Evolutionary conservation across 2,888 invertebrate species (phyloP).

Genomic region (Eilema griseolum): DNA sequence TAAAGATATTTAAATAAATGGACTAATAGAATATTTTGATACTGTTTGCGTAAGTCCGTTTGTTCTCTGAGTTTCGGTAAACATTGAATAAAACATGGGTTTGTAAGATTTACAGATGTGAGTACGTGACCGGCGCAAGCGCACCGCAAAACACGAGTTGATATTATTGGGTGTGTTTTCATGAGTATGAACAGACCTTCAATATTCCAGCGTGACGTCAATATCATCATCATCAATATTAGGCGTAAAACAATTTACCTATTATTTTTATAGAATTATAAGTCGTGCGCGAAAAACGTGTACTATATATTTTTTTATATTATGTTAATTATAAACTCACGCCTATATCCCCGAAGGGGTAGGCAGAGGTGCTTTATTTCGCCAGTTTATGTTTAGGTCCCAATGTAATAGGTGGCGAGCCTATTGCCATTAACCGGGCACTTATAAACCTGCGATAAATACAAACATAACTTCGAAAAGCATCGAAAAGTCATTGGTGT

Average conservation of each 20-base stretch:
- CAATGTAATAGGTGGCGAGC: too few relatives aligned
- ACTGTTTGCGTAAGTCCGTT: slow-evolving; percentile 36
- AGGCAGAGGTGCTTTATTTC: too few relatives aligned
- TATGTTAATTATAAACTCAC: too few relatives aligned
- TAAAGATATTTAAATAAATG: slow-evolving; percentile 34
- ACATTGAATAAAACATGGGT: slow-evolving; percentile 28
- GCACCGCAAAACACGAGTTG: background rate
- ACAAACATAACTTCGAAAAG: too few relatives aligned
- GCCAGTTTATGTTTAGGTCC: too few relatives aligned
- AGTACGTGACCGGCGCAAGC: slow-evolving; percentile 7
- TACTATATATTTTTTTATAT: too few relatives aligned
- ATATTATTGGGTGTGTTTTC: background rate
- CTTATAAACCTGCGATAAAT: too few relatives aligned
- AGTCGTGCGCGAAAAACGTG: background rate
- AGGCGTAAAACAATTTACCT: background rate
- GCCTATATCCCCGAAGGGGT: too few relatives aligned
- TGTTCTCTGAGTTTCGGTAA: slow-evolving; percentile 25
- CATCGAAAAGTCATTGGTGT: too few relatives aligned
- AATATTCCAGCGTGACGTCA: background rate
- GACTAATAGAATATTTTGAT: slow-evolving; percentile 20
- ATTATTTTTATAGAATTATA: background rate
- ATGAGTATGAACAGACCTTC: background rate
- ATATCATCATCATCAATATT: too few relatives aligned
- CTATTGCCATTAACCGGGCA: too few relatives aligned
- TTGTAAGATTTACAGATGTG: slow-evolving; percentile 10